These are phyloP conservation scores for Hemichromis elongatus DNA, from an alignment of 2,113 vertebrate species.

Conservation along the genomic window DNA sequence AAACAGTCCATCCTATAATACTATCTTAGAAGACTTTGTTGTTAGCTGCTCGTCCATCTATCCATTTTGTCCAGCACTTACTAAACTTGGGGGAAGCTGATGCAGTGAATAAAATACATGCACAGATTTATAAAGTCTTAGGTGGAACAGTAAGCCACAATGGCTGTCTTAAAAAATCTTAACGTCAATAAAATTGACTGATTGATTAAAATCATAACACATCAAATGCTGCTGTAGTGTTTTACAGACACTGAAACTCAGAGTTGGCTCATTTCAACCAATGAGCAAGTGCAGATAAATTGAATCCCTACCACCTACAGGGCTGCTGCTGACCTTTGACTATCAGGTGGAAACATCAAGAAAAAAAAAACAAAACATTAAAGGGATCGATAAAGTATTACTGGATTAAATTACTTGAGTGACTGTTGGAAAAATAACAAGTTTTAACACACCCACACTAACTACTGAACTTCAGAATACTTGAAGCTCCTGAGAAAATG, in stretches of 20 bases:
- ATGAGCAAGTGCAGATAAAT: not conserved
- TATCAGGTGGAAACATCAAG: not conserved
- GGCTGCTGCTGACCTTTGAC: conserved; percentile 10
- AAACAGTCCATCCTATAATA: no score
- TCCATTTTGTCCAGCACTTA: not conserved
- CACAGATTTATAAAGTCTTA: not conserved
- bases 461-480: not conserved
- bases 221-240: not conserved
- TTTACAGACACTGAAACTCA: not conserved
- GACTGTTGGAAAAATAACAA: not conserved
- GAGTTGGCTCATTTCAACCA: not conserved
- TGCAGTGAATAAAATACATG: not conserved
- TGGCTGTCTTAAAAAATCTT: not conserved
- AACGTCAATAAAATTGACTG: not conserved
- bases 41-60: not conserved
- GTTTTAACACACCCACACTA: not conserved
- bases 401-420: not conserved
- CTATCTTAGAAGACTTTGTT: no score
- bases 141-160: not conserved
- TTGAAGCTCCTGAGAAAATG: not conserved
- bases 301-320: not conserved
- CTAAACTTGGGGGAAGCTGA: not conserved
- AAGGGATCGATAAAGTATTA: conserved; percentile 2
- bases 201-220: not conserved
- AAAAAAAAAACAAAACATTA: not conserved